Evolutionary conservation across 2,113 vertebrate species (phyloP).

Genomic region (Oostethus manadensis): DNA sequence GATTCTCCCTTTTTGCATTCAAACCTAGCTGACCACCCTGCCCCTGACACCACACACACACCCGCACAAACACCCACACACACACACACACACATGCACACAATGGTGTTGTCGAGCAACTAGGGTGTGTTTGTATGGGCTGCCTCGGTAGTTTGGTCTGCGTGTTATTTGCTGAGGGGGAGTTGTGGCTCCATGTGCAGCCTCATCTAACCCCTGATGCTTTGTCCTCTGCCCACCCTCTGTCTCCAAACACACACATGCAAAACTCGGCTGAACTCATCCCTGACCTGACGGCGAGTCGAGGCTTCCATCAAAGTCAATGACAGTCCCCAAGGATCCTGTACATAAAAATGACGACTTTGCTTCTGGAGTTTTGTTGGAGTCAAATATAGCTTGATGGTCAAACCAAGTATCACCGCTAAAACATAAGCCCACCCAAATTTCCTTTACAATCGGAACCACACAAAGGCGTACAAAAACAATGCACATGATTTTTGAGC

Average conservation of each 20-base stretch:
- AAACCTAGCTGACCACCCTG: constrained; percentile 48
- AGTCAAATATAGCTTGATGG: not conserved
- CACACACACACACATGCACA: constrained; percentile 27
- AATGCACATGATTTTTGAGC: not conserved
- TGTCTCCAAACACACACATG: constrained; percentile 31
- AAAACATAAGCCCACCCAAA: not conserved
- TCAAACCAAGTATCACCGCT: not conserved
- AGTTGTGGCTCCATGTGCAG: constrained; percentile 52
- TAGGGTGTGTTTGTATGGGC: constrained; percentile 40
- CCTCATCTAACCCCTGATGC: constrained; percentile 35
- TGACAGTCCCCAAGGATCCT: too few species aligned
- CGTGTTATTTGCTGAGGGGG: constrained; percentile 49
- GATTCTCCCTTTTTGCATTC: constrained; percentile 50
- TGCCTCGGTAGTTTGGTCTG: constrained; percentile 43
- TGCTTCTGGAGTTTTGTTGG: too few species aligned
- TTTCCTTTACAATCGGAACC: constrained; percentile 3
- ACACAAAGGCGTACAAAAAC: constrained; percentile 4
- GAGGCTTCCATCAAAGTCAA: not conserved
- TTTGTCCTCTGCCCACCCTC: constrained; percentile 42
- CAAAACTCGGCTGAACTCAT: constrained; percentile 1
- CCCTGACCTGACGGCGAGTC: not conserved
- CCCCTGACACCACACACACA: constrained; percentile 20
- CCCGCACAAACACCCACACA: constrained; percentile 23
- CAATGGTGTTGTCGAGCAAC: constrained; percentile 53
- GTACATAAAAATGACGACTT: not conserved